These are phyloP conservation scores for Progne subis DNA, from an alignment of 2,113 vertebrate species.

Conservation along the genomic window DNA sequence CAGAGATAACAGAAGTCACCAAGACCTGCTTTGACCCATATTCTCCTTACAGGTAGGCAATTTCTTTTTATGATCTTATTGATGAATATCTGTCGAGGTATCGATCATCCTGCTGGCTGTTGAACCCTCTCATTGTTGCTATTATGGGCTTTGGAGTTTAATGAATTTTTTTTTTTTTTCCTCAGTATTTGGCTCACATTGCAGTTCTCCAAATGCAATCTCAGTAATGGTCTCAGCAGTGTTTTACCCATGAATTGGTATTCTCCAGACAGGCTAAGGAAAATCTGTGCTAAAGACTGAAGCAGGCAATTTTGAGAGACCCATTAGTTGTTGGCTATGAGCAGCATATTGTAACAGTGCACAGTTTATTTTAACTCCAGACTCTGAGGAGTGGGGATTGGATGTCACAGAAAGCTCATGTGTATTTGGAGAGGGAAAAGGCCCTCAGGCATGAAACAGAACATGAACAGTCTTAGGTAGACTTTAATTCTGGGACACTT, in stretches of 20 bases:
- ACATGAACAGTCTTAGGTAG: background rate
- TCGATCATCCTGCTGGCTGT: background rate
- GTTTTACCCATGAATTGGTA: background rate
- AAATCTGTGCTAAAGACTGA: background rate
- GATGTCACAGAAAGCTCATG: background rate
- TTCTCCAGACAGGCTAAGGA: background rate
- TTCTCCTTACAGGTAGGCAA: constrained; percentile 91
- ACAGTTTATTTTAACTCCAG: background rate
- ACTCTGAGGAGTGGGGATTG: background rate
- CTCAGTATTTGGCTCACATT: background rate
- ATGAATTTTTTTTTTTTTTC: background rate
- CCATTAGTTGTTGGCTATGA: background rate
- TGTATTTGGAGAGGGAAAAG: constrained; percentile 14
- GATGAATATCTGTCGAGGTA: background rate
- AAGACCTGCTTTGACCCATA: constrained; percentile 96
- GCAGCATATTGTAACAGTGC: background rate
- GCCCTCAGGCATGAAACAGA: background rate
- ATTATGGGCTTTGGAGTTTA: background rate
- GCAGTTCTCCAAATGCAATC: background rate
- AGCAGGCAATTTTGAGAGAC: background rate
- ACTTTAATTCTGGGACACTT: background rate
- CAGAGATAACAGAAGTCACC: constrained; percentile 94
- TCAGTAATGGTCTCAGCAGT: background rate
- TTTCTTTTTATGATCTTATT: background rate
- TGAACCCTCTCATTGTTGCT: background rate